Evolutionary conservation across 2,797 vertebrate species (phyloP), one percentile per base, ranked within the genome.

Genomic region (Ammospiza maritima): DNA sequence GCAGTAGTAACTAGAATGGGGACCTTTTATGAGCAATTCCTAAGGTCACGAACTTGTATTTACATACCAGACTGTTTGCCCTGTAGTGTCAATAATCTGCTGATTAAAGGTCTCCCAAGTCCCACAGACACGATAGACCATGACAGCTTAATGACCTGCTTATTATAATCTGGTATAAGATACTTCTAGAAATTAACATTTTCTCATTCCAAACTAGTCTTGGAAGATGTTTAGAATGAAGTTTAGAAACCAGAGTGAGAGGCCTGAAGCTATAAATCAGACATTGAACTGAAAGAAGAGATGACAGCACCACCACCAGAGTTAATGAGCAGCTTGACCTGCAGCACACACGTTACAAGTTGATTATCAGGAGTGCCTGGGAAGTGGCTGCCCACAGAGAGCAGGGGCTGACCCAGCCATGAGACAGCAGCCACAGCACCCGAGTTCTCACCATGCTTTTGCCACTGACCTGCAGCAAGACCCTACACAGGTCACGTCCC

Each of bases 101-200:
- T 89, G 82, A 93, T 96, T 91, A 94, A 95, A 91, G 62, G 79
- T 85, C 62, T 75, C 81, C 72, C 50, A 88, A 94, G 29, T 89
- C 79, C 66, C 30, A 45, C 67, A 92, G 89, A 88, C 66, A 81
- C 1, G 3, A 85, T 2, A 79, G 82, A 84, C 56, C 56, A 5
- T 81, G 93, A 95, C 89, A 88, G 62, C 29, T 93, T 85, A 94
- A 88, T 66, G 62, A 94, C 45, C 36, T 1, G 6, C 58, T 88
- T 85, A 89, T 47, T 91, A 38, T 53, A 81, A 90, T 66, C 79
- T 60, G 26, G 32, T 34, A 10, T 61, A 86, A 84, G 1, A 78
- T 27, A 66, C 34, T 83, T 56, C 34, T 40, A 69, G 44, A 88
- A 90, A 91, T 91, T 34, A 78, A 82, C 17, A 13, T 62, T 75